Conservation (phyloP, 1,140 invertebrate genomes). For the Lepidurus apus region DNA sequence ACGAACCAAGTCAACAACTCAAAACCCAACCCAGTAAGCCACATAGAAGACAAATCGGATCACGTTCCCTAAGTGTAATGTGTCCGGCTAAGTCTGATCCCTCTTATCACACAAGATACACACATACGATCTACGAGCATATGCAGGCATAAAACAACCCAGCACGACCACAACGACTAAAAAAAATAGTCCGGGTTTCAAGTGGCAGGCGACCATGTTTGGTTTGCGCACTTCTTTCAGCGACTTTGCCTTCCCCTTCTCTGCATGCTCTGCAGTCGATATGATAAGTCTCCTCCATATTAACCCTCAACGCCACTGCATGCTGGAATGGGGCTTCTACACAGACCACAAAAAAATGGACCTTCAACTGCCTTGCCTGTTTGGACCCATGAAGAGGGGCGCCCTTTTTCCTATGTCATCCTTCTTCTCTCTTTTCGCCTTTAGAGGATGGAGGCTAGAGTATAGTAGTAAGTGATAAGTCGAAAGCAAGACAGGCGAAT, state of each 20-base stretch:
- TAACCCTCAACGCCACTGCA: not conserved
- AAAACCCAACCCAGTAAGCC: not conserved
- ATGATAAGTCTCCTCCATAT: not conserved
- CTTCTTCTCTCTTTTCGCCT: not conserved
- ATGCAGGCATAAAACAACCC: not conserved
- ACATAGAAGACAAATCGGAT: conserved; percentile 9
- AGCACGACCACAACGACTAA: not conserved
- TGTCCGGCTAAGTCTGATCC: not conserved
- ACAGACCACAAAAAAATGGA: no score
- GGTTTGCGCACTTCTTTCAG: not conserved
- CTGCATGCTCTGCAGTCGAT: not conserved
- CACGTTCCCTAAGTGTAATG: not conserved
- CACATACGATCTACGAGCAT: not conserved
- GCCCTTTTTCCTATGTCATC: conserved; percentile 3
- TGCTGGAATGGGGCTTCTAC: not conserved
- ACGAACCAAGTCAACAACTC: not conserved
- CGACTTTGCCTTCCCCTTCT: not conserved
- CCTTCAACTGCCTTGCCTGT: not conserved
- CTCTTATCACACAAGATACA: not conserved
- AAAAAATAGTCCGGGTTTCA: not conserved
- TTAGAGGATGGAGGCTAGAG: not conserved
- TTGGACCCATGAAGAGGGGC: not conserved
- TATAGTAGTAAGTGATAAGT: not conserved
- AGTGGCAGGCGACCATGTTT: conserved; percentile 18
- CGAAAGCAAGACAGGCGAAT: conserved; percentile 14